phyloP scores from a whole-genome alignment of 1,140 invertebrate species.

The Drosophila nasuta region DNA sequence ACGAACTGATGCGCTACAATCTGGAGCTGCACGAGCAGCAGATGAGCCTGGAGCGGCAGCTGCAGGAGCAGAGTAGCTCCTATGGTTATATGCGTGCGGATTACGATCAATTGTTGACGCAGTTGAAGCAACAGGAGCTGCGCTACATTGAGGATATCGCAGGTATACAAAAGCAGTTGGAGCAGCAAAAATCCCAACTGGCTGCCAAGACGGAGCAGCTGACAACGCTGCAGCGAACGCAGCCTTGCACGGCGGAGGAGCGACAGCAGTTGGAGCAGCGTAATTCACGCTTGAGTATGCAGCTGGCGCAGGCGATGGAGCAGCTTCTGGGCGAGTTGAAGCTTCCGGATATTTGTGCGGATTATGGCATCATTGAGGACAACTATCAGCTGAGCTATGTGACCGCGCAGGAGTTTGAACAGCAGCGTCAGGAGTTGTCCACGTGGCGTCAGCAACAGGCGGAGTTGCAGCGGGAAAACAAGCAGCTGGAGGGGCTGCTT shows the following conservation, averaged over 20 bases:
- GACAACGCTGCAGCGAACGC: not conserved
- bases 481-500: conserved; percentile 81
- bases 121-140: conserved; percentile 55
- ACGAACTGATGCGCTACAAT: conserved; percentile 54
- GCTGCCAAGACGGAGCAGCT: conserved; percentile 30
- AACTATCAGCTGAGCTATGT: conserved; percentile 74
- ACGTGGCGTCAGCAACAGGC: conserved; percentile 57
- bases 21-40: conserved; percentile 58
- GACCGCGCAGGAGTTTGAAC: conserved; percentile 65
- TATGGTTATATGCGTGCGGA: conserved; percentile 70
- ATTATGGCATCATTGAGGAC: conserved; percentile 77
- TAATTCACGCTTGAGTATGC: conserved; percentile 61
- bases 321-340: conserved; percentile 62
- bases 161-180: conserved; percentile 23
- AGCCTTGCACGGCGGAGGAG: conserved; percentile 66
- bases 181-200: conserved; percentile 35
- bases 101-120: conserved; percentile 61
- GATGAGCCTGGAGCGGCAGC: conserved; percentile 53
- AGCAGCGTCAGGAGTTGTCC: conserved; percentile 52
- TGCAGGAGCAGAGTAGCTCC: conserved; percentile 56
- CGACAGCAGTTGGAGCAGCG: conserved; percentile 62
- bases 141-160: conserved; percentile 60
- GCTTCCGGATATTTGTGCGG: conserved; percentile 54
- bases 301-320: conserved; percentile 62
- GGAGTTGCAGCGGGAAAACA: conserved; percentile 79